These are phyloP conservation scores for Cyphomyrus plagiostoma DNA, from an alignment of 2,113 vertebrate species.

Conservation along the genomic window DNA sequence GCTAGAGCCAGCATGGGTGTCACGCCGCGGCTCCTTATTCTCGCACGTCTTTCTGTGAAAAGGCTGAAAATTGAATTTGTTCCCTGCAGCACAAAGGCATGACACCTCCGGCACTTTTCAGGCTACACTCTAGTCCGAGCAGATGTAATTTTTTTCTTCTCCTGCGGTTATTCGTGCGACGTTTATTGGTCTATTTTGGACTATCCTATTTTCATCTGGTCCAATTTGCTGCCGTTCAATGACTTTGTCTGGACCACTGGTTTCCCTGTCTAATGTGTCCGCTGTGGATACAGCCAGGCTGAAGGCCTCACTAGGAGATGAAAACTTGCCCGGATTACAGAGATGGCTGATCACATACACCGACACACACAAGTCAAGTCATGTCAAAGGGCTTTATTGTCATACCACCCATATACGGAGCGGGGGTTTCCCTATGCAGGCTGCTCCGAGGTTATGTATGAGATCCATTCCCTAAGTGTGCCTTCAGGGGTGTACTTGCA, in stretches of 20 bases:
- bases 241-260: neutral
- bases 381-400: neutral
- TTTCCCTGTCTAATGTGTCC: neutral
- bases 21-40: neutral
- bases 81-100: neutral
- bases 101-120: neutral
- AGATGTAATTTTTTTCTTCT: neutral
- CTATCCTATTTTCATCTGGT: conserved; percentile 13
- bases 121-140: neutral
- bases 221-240: neutral
- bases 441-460: neutral
- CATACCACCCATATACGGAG: neutral
- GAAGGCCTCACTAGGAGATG: neutral
- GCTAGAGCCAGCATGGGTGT: neutral
- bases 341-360: neutral
- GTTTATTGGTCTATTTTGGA: conserved; percentile 14
- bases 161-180: neutral
- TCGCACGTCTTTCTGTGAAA: neutral
- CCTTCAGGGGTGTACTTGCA: neutral
- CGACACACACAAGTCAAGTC: neutral
- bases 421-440: neutral
- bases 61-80: neutral
- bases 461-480: neutral
- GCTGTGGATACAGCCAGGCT: neutral
- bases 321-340: neutral